Percentiles rank a stretch among this genome's conserved stretches.
These are phyloP conservation scores for Cyclura pinguis DNA, from an alignment of 2,797 vertebrate species.

Conservation along the genomic window DNA sequence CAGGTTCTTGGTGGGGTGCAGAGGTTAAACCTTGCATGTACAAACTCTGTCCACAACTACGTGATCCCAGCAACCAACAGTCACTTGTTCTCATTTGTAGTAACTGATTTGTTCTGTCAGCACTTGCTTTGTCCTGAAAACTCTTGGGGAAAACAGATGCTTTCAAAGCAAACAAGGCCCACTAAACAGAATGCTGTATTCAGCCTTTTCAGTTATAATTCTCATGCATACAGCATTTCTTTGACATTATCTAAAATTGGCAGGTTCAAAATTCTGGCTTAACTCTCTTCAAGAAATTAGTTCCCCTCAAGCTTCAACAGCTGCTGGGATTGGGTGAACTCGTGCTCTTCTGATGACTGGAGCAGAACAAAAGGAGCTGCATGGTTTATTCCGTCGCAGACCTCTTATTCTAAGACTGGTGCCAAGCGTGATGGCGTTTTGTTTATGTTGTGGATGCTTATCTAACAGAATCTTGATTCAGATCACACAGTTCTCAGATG, in stretches of 20 bases:
- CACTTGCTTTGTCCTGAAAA: not conserved
- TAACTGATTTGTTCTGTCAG: not conserved
- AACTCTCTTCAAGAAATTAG: not conserved
- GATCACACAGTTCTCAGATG: conserved; percentile 55
- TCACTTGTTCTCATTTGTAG: not conserved
- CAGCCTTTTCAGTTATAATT: not conserved
- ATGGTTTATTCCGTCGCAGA: not conserved
- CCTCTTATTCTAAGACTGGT: conserved; percentile 2
- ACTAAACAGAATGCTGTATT: not conserved
- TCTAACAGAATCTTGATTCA: conserved; percentile 46
- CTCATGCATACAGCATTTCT: not conserved
- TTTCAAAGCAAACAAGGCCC: not conserved
- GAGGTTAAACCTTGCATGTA: no score
- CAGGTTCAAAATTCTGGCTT: not conserved
- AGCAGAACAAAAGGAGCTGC: not conserved
- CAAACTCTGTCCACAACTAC: not conserved
- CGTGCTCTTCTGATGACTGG: not conserved
- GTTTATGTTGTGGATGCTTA: not conserved
- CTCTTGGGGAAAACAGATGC: not conserved
- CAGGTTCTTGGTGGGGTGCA: no score
- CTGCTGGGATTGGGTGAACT: not conserved
- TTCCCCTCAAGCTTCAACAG: not conserved
- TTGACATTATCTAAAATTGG: not conserved
- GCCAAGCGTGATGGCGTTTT: not conserved
- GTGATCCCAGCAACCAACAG: not conserved